Conservation (phyloP, 2,888 invertebrate genomes). For the Chrysolina haemoptera region DNA sequence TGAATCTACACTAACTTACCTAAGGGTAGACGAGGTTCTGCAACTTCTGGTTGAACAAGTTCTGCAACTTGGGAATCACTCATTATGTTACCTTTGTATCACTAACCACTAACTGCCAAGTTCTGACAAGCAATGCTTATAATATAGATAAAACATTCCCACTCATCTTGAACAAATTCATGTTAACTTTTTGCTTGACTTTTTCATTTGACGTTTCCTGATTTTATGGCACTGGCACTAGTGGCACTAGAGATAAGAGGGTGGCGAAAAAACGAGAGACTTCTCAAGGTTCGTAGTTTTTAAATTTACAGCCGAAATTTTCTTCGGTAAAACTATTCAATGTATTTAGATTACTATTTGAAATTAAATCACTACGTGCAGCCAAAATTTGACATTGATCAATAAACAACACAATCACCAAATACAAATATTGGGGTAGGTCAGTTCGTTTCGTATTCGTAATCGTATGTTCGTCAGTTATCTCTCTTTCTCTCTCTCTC, state of each 20-base stretch:
- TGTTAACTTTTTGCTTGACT: not conserved
- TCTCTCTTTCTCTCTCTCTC: too few species aligned
- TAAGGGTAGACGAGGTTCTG: not conserved
- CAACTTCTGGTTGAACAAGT: not conserved
- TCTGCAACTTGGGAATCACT: slow-evolving; percentile 6
- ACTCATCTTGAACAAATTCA: not conserved
- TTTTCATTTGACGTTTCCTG: slow-evolving; percentile 5
- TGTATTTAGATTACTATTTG: not conserved
- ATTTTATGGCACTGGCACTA: slow-evolving; percentile 1
- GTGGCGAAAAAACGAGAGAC: not conserved
- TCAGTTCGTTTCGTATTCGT: too few species aligned
- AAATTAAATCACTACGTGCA: not conserved
- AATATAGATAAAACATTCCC: not conserved
- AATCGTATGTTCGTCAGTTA: too few species aligned
- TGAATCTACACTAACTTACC: too few species aligned
- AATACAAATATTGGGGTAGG: too few species aligned
- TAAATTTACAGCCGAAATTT: not conserved
- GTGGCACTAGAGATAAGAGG: slow-evolving; percentile 8
- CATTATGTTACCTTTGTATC: not conserved
- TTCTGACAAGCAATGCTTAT: not conserved
- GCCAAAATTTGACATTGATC: too few species aligned
- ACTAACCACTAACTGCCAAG: not conserved
- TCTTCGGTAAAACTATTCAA: not conserved
- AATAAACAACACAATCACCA: too few species aligned
- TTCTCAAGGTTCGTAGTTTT: not conserved